A percentile compares a stretch with the other conserved stretches of the same genome.
Evolutionary conservation across 2,113 vertebrate species (phyloP).

Genomic region (Anarrhichthys ocellatus): DNA sequence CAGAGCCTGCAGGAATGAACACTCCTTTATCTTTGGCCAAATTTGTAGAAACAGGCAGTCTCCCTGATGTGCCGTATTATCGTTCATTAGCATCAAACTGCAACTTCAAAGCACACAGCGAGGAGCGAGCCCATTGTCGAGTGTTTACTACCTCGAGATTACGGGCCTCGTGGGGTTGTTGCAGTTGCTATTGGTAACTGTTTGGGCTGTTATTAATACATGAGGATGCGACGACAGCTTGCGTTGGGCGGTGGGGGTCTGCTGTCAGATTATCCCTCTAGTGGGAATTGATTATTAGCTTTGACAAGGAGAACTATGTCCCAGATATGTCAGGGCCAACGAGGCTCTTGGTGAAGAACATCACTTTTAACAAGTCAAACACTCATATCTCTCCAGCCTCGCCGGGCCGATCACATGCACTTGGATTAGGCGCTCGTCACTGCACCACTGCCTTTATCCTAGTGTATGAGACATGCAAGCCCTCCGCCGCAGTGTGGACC

Average conservation of each 20-base stretch:
- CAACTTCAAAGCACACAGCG: conserved; percentile 60
- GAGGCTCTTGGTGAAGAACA: conserved; percentile 78
- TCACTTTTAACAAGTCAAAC: conserved; percentile 81
- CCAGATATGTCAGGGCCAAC: conserved; percentile 84
- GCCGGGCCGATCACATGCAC: conserved; percentile 60
- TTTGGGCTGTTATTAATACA: conserved; percentile 68
- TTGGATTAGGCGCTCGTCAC: conserved; percentile 71
- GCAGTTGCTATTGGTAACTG: conserved; percentile 61
- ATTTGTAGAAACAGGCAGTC: conserved; percentile 46
- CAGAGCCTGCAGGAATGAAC: conserved; percentile 34
- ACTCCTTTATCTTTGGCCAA: conserved; percentile 51
- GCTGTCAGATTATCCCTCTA: conserved; percentile 79
- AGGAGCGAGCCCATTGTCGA: conserved; percentile 48
- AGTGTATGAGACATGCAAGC: conserved; percentile 52
- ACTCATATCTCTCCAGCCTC: conserved; percentile 67
- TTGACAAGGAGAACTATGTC: conserved; percentile 82
- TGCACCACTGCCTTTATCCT: conserved; percentile 65
- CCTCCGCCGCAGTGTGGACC: conserved; percentile 43
- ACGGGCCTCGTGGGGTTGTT: conserved; percentile 42
- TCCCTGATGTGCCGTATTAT: conserved; percentile 45
- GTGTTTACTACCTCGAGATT: conserved; percentile 50
- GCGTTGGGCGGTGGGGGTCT: conserved; percentile 59
- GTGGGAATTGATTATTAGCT: conserved; percentile 82
- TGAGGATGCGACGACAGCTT: conserved; percentile 61
- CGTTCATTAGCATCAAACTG: conserved; percentile 69